These are phyloP conservation scores for Sterrhoptilus dennistouni DNA, from an alignment of 2,113 vertebrate genomes.

Conservation along the genomic window DNA sequence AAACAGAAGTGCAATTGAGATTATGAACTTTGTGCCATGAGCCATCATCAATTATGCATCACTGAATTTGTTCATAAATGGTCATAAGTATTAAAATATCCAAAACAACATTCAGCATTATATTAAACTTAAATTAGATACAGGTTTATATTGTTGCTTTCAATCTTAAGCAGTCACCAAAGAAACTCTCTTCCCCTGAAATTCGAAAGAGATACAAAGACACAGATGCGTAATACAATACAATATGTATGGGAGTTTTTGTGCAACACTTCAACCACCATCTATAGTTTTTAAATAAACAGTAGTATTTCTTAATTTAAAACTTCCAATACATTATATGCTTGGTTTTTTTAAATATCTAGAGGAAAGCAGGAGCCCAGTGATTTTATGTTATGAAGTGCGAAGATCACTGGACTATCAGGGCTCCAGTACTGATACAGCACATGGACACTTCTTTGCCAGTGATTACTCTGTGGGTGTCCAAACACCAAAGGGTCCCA, in stretches of 20 bases:
- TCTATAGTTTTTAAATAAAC: neutral
- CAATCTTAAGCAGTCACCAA: neutral
- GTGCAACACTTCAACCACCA: neutral
- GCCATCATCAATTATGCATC: neutral
- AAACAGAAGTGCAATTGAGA: conserved; percentile 43
- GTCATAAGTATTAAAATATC: neutral
- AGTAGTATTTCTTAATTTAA: neutral
- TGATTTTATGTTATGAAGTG: neutral
- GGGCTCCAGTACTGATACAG: neutral
- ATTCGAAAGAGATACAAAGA: neutral
- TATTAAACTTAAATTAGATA: neutral
- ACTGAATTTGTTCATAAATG: neutral
- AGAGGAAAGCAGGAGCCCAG: neutral
- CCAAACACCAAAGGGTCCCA: neutral
- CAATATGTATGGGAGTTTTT: neutral
- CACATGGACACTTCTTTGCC: neutral
- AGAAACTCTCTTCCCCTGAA: neutral
- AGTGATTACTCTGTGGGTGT: neutral
- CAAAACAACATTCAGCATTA: neutral
- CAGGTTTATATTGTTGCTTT: neutral
- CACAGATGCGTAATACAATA: neutral
- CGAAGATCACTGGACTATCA: neutral
- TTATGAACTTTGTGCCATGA: neutral
- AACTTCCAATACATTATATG: neutral
- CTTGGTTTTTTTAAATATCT: neutral